phyloP scores from a whole-genome alignment of 2,113 vertebrate genomes.

The chimpanzee (Pan troglodytes) region NHGRI_mPanTro3-v2.1_pri NC_072415.2:86563001-86563500 shows the following conservation, averaged over 20 bases:
- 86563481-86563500: background rate
- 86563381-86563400: background rate
- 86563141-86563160: constrained; percentile 75
- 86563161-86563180: constrained; percentile 56
- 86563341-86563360: background rate
- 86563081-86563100: constrained; percentile 75
- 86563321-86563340: background rate
- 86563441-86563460: background rate
- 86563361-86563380: background rate
- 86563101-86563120: constrained; percentile 67
- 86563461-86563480: background rate
- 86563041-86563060: constrained; percentile 74
- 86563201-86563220: constrained; percentile 59
- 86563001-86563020: constrained; percentile 45
- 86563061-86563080: constrained; percentile 77
- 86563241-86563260: background rate
- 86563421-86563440: background rate
- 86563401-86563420: background rate
- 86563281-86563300: background rate
- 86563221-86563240: constrained; percentile 49
- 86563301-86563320: background rate
- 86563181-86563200: constrained; percentile 70
- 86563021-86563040: constrained; percentile 70
- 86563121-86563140: constrained; percentile 73
- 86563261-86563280: background rate